These are phyloP conservation scores for Aleiodes alternator DNA, from an alignment of 2,888 invertebrate genomes.

Conservation along the genomic window DNA sequence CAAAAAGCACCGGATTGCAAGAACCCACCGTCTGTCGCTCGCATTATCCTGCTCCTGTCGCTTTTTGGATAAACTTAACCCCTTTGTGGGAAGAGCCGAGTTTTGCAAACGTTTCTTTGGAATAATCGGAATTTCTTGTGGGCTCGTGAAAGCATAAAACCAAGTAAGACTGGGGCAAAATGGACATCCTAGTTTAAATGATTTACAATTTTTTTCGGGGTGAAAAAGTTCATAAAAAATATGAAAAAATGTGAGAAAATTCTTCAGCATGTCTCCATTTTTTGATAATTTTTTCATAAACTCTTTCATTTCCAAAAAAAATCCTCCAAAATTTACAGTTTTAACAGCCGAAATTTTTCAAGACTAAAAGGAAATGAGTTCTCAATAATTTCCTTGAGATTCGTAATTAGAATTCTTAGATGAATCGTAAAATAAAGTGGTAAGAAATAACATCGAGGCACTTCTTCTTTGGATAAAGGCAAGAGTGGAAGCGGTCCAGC, in stretches of 20 bases:
- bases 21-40: conserved; percentile 50
- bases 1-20: conserved; percentile 34
- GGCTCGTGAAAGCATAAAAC: no score
- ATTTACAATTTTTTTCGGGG: background rate
- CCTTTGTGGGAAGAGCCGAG: background rate
- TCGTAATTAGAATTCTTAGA: background rate
- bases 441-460: conserved; percentile 21
- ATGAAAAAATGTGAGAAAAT: no score
- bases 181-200: background rate
- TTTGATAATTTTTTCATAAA: no score
- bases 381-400: background rate
- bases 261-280: no score
- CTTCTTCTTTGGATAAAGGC: conserved; percentile 9
- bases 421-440: conserved; percentile 8
- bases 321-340: no score
- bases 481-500: conserved; percentile 45
- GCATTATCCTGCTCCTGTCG: conserved; percentile 50
- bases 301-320: no score
- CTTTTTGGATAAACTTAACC: conserved; percentile 41
- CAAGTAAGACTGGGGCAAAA: background rate
- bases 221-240: no score
- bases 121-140: conserved; percentile 4
- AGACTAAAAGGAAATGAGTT: background rate
- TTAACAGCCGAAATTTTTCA: no score
- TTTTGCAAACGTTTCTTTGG: background rate